Conservation (phyloP, 2,888 invertebrate species). For the Acanthopleura granulata region DNA sequence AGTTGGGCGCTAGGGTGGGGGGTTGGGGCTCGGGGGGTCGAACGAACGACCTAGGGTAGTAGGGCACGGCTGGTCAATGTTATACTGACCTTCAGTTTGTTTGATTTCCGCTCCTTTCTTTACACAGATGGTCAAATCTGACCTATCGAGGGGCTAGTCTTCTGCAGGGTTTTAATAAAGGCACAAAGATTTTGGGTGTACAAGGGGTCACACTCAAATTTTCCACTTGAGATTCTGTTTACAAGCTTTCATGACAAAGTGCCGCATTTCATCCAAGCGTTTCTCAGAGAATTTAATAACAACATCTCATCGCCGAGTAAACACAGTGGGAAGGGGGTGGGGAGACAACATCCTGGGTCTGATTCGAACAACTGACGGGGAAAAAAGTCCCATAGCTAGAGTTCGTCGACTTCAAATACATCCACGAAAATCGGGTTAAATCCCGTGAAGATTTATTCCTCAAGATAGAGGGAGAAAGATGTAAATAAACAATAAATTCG, state of each 20-base stretch:
- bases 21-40: neutral
- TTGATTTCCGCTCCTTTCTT: neutral
- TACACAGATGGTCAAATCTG: neutral
- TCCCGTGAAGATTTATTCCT: too few species aligned
- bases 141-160: neutral
- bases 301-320: neutral
- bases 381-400: neutral
- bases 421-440: too few species aligned
- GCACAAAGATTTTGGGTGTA: neutral
- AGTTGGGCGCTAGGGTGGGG: neutral
- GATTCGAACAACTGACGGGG: neutral
- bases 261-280: too few species aligned
- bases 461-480: too few species aligned
- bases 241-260: too few species aligned
- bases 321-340: too few species aligned
- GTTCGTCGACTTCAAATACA: neutral
- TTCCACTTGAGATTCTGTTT: too few species aligned
- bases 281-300: neutral
- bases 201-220: neutral
- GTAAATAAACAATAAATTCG: too few species aligned
- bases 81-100: conserved; percentile 8
- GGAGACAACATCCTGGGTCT: neutral
- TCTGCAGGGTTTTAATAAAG: neutral
- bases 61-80: neutral
- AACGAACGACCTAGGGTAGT: too few species aligned